Evolutionary conservation across 2,888 invertebrate genomes (phyloP).

Genomic region (Coronaproctus castanopsis): DNA sequence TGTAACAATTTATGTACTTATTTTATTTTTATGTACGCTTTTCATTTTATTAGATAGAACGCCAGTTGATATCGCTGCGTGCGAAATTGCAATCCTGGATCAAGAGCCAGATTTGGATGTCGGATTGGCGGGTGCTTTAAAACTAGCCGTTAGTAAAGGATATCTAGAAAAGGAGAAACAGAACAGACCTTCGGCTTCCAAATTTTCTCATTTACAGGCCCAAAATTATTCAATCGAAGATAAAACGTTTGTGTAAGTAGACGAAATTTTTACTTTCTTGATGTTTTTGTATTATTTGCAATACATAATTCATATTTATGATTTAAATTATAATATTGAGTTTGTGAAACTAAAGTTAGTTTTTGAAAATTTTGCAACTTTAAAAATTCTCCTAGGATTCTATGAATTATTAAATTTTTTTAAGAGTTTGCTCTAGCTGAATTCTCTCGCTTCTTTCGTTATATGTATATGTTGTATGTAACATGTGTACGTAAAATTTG

Average conservation of each 20-base stretch:
- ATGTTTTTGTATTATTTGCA: background rate
- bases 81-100: constrained; percentile 50
- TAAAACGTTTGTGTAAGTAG: constrained; percentile 43
- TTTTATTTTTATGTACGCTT: too few relatives aligned
- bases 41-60: constrained; percentile 26
- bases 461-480: too few relatives aligned
- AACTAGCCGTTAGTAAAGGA: constrained; percentile 80
- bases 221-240: constrained; percentile 63
- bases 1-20: too few relatives aligned
- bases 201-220: constrained; percentile 53
- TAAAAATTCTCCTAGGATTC: background rate
- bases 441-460: too few relatives aligned
- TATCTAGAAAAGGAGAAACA: constrained; percentile 66
- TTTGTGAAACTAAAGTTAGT: background rate
- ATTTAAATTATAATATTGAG: background rate
- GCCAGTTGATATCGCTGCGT: constrained; percentile 30
- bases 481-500: too few relatives aligned
- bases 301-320: background rate
- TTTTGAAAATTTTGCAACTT: background rate
- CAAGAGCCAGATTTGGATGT: constrained; percentile 79
- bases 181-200: constrained; percentile 47
- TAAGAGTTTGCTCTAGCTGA: too few relatives aligned
- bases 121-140: constrained; percentile 81
- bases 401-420: too few relatives aligned
- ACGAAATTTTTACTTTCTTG: constrained; percentile 1